These are phyloP conservation scores for Alosa sapidissima DNA, from an alignment of 2,797 vertebrate genomes.

Conservation along the genomic window DNA sequence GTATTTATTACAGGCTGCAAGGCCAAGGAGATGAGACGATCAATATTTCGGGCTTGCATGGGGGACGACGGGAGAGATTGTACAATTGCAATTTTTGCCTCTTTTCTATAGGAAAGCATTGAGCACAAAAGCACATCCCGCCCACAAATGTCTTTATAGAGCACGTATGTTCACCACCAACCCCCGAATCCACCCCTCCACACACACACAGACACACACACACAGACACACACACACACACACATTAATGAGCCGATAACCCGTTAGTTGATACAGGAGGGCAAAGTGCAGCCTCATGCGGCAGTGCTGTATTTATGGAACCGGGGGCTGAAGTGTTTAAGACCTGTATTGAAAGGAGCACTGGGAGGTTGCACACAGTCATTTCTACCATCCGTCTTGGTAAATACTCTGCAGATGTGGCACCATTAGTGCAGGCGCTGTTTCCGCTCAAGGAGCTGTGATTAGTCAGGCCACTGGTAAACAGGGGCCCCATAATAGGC, in stretches of 20 bases:
- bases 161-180: background rate
- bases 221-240: background rate
- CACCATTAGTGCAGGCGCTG: conserved; percentile 14
- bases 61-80: conserved; percentile 67
- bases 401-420: conserved; percentile 42
- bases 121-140: background rate
- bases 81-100: conserved; percentile 60
- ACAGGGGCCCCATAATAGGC: conserved; percentile 34
- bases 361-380: conserved; percentile 35
- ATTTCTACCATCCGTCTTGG: conserved; percentile 39
- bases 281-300: background rate
- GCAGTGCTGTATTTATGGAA: conserved; percentile 18
- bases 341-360: conserved; percentile 22
- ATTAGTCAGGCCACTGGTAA: conserved; percentile 36
- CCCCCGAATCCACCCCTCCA: background rate
- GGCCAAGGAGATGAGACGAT: conserved; percentile 72
- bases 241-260: background rate
- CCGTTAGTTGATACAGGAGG: background rate
- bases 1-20: conserved; percentile 76
- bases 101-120: conserved; percentile 61
- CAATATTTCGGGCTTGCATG: conserved; percentile 66
- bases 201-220: conserved; percentile 2
- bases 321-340: background rate
- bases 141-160: background rate
- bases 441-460: conserved; percentile 10